Percentiles rank a stretch among this genome's conserved stretches.
phyloP scores from a whole-genome alignment of 2,888 invertebrate species.

The Ophioninae sp. region DNA sequence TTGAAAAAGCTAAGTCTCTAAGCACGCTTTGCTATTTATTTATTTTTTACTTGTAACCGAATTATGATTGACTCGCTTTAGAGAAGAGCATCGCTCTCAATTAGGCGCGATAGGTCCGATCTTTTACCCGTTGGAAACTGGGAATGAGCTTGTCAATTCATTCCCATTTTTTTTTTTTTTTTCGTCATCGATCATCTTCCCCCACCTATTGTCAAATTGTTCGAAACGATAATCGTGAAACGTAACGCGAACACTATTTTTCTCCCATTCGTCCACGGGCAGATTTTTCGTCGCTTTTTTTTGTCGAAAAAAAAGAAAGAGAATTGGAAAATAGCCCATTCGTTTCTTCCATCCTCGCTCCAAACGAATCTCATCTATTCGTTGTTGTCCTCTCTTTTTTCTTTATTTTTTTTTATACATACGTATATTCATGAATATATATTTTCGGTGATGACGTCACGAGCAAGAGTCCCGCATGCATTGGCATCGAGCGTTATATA shows the following conservation, averaged over 20 bases:
- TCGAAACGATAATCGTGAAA: neutral
- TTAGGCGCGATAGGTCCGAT: conserved; percentile 28
- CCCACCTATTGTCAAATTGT: neutral
- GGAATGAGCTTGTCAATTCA: neutral
- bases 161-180: neutral
- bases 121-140: neutral
- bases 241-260: neutral
- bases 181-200: neutral
- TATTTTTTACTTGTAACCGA: neutral
- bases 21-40: conserved; percentile 5
- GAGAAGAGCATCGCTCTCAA: conserved; percentile 27
- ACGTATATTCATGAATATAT: neutral
- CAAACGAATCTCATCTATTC: conserved; percentile 2
- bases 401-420: neutral
- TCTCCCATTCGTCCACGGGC: neutral
- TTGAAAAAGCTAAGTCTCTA: conserved; percentile 34
- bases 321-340: neutral
- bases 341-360: neutral
- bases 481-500: conserved; percentile 68
- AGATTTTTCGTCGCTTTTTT: neutral
- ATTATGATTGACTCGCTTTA: conserved; percentile 19
- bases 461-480: conserved; percentile 72
- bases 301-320: neutral
- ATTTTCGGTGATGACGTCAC: conserved; percentile 65
- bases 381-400: neutral